These are phyloP conservation scores for Hesperia comma DNA, from an alignment of 2,888 invertebrate genomes.

Conservation along the genomic window DNA sequence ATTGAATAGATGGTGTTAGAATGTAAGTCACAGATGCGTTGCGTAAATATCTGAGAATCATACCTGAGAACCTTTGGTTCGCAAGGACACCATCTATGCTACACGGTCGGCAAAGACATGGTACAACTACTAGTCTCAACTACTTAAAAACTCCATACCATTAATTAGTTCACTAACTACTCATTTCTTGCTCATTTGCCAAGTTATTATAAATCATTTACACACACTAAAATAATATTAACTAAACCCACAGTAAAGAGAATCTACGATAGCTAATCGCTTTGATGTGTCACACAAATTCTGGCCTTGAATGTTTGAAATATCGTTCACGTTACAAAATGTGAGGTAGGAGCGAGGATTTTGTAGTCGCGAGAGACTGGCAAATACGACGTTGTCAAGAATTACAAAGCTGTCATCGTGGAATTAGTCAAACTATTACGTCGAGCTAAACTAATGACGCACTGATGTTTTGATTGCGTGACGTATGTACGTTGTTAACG, in stretches of 20 bases:
- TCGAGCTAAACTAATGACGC: conserved; percentile 36
- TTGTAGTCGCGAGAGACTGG: background rate
- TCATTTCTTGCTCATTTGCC: no score
- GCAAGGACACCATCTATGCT: no score
- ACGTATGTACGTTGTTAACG: background rate
- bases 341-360: background rate
- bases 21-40: no score
- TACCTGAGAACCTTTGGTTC: no score
- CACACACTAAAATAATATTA: no score
- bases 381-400: conserved; percentile 19
- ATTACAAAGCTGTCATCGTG: conserved; percentile 23
- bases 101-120: no score
- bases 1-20: no score
- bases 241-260: background rate
- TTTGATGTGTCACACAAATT: background rate
- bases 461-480: conserved; percentile 42
- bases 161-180: no score
- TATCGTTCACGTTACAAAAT: background rate
- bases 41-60: no score
- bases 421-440: conserved; percentile 33
- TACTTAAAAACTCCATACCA: no score
- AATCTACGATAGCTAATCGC: background rate
- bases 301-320: background rate
- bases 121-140: no score
- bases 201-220: no score